phyloP scores from a whole-genome alignment of 35 echinoderm and acorn worm species.

The Eucidaris tribuloides region DNA sequence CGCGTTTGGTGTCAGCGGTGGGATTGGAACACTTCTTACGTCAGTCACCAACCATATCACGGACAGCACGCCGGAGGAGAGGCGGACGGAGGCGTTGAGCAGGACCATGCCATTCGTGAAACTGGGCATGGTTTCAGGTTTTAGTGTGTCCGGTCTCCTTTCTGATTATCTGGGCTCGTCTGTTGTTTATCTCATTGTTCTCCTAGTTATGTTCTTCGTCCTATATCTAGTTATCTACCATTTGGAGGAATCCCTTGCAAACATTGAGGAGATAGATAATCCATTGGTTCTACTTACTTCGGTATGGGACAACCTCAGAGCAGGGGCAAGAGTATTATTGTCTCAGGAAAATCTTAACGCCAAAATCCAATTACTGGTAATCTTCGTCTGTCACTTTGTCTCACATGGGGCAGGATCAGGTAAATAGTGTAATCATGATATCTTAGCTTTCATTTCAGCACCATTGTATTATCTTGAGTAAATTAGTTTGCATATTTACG shows the following conservation, averaged over 20 bases:
- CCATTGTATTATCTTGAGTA: no score
- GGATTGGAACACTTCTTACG: slow-evolving; percentile 49
- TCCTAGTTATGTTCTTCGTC: neutral
- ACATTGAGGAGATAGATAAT: neutral
- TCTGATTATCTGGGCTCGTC: slow-evolving; percentile 21
- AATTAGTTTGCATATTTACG: no score
- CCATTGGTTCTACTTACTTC: neutral
- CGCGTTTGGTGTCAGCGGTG: slow-evolving; percentile 51
- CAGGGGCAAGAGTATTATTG: neutral
- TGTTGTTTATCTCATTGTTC: neutral
- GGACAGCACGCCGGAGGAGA: slow-evolving; percentile 47
- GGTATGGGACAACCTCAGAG: neutral
- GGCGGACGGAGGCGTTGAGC: slow-evolving; percentile 55
- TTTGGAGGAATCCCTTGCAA: neutral
- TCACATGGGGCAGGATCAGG: neutral
- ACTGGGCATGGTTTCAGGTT: slow-evolving; percentile 52
- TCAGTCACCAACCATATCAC: slow-evolving; percentile 60
- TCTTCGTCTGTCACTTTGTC: neutral
- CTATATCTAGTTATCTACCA: neutral
- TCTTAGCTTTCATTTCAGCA: no score
- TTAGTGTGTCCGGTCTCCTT: slow-evolving; percentile 41
- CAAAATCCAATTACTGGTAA: neutral
- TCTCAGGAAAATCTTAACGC: neutral
- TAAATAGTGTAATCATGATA: no score
- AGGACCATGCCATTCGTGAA: slow-evolving; percentile 46